Evolutionary conservation across 1,140 invertebrate genomes (phyloP), one percentile per base, ranked within the genome.

Genomic region (Campodea augens): DNA sequence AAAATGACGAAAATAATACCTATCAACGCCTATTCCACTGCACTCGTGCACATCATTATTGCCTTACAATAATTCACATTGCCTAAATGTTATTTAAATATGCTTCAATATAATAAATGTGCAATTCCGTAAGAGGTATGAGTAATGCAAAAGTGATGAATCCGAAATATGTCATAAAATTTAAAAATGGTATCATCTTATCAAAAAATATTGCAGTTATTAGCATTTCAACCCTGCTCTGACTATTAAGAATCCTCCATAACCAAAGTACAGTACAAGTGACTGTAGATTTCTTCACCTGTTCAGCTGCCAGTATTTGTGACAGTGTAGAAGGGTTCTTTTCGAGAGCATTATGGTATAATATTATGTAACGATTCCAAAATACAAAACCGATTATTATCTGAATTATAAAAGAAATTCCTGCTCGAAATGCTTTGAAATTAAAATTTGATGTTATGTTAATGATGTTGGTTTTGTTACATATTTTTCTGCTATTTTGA

Each of bases 221-320:
- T 5, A 64, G 48, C 10, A 64, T 51, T 43, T 67, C 60, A n/a
- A 62, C 48, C n/a, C 64, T 45, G n/a, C 57, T 56, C 44, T 65
- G 63, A 7, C 58, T 61, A 48, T 66, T 62, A 12, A 58, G 50
- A 2, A 64, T 37, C 38, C 65, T 53, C 66, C 66, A 68, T 18
- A 60, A 50, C 51, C 58, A 63, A 42, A 66, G 56, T 1, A 67
- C 43, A 1, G 61, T 45, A 56, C 63, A 63, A 18, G 61, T 64
- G 5, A 57, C 55, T 1, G 56, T 47, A 0, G 62, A 63, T 25
- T 60, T 55, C 25, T 65, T 39, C 12, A 59, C 53, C 23, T 56
- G 44, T 12, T 54, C 55, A 49, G 65, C 62, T 20, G 57, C 41
- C 1, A 47, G 41, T 55, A 5, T 2, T 19, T 12, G 18, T 5